Conservation (phyloP, 2,797 vertebrate species). For the Falco rusticolus region DNA sequence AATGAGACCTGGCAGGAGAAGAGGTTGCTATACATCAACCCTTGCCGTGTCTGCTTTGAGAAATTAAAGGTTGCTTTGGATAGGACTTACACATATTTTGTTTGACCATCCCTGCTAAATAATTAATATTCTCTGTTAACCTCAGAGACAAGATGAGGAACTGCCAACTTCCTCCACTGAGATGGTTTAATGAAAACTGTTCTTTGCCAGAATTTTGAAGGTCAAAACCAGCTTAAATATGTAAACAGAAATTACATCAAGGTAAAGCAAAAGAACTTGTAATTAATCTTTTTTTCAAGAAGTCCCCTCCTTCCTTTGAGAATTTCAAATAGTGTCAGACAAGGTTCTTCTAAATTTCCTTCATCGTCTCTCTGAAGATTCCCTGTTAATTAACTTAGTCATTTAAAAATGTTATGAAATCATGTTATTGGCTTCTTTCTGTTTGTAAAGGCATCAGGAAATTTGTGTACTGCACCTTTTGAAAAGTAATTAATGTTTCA, state of each 20-base stretch:
- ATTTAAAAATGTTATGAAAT: slow-evolving; percentile 54
- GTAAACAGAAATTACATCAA: slow-evolving; percentile 13
- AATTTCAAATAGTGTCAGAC: slow-evolving; percentile 8
- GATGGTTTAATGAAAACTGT: slow-evolving; percentile 39
- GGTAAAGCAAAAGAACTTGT: not conserved
- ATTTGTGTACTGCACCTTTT: slow-evolving; percentile 22
- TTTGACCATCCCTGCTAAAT: not conserved
- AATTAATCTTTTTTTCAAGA: slow-evolving; percentile 27
- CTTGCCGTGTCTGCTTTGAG: not conserved
- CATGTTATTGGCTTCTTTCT: slow-evolving; percentile 23
- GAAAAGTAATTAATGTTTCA: slow-evolving; percentile 52
- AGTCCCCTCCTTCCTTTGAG: not conserved
- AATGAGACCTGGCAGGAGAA: not conserved
- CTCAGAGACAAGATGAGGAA: not conserved
- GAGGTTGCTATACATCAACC: not conserved
- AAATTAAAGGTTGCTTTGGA: not conserved
- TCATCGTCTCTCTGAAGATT: slow-evolving; percentile 55
- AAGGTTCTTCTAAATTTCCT: slow-evolving; percentile 42
- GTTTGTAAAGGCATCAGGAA: slow-evolving; percentile 42
- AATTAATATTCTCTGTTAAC: not conserved
- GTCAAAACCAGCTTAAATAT: slow-evolving; percentile 10
- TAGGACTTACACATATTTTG: not conserved
- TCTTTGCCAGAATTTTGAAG: slow-evolving; percentile 39
- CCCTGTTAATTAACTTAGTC: slow-evolving; percentile 58
- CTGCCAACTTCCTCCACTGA: not conserved